phyloP scores from a whole-genome alignment of 2,113 vertebrate genomes.

The Cacatua alba region DNA sequence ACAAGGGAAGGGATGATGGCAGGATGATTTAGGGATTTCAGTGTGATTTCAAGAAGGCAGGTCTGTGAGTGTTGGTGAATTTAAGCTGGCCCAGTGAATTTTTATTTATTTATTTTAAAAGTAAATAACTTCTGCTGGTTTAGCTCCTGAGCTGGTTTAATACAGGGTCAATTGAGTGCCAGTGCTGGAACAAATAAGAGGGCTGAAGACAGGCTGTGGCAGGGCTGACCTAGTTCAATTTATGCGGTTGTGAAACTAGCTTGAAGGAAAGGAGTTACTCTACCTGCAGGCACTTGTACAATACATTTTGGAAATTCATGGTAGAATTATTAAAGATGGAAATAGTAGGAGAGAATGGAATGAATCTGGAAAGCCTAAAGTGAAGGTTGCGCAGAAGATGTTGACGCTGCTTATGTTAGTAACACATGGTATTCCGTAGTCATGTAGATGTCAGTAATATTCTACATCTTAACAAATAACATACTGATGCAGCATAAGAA shows the following conservation, averaged over 20 bases:
- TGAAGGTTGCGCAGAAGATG: background rate
- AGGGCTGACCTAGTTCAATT: background rate
- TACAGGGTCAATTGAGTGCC: background rate
- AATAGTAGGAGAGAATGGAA: background rate
- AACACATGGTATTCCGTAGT: background rate
- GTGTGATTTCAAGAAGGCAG: background rate
- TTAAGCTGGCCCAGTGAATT: background rate
- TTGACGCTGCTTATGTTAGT: background rate
- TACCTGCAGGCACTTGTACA: background rate
- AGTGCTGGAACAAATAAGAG: background rate
- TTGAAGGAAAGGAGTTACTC: background rate
- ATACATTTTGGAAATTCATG: background rate
- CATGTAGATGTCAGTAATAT: background rate
- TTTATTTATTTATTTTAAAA: background rate
- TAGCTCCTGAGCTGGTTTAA: background rate
- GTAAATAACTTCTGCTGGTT: background rate
- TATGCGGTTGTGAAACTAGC: background rate
- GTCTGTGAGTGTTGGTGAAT: background rate
- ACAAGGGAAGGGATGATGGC: background rate
- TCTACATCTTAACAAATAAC: background rate
- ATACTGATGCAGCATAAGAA: background rate
- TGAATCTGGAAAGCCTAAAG: background rate
- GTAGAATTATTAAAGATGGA: background rate
- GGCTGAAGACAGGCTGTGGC: background rate
- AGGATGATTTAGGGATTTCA: background rate